Evolutionary conservation across 2,888 invertebrate species (phyloP), one percentile per base, ranked within the genome.

Genomic region (Eristalis tenax): DNA sequence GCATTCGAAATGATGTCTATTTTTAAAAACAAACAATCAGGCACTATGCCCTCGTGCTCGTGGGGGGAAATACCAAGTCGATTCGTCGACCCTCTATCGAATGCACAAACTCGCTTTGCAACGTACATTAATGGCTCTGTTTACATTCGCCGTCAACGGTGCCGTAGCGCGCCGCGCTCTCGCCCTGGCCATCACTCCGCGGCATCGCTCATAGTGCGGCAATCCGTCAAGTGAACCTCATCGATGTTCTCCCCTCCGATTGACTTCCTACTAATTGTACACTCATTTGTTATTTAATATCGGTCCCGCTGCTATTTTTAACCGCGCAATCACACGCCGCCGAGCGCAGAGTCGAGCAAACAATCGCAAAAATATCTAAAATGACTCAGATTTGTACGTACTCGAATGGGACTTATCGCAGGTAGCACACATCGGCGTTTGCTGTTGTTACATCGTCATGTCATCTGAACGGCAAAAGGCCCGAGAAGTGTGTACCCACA

Each of bases 261-360:
- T 64, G 56, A 69, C 63, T 84, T 84, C 79, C 76, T 57, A 76
- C 68, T 76, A 82, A 85, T 77, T 73, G 85, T 65, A 82, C 81
- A 86, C 85, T 86, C 85, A 86, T 78, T 86, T 77, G 82, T 82
- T 82, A 86, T 81, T 86, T 86, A 86, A 86, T 78, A 86, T 82
- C 69, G 38, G 38, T n/a, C 69, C 40, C 59, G 66, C 64, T 65
- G 73, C 77, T 86, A 81, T 86, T 82, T 86, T 82, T 82, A 78
- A 74, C 74, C 77, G 59, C 77, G 69, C 70, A 81, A 74, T 74
- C 73, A 73, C 50, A 85, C 73, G 28, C 59, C 23, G 59, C 59
- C 26, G 57, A 6, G 18, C 18, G 13, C 64, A 22, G 32, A 64
- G 65, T 57, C 23, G 57, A 57, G 28, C 56, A 71, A 71, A 57